phyloP scores from a whole-genome alignment of 2,888 invertebrate species.

The Diaphora mendica region DNA sequence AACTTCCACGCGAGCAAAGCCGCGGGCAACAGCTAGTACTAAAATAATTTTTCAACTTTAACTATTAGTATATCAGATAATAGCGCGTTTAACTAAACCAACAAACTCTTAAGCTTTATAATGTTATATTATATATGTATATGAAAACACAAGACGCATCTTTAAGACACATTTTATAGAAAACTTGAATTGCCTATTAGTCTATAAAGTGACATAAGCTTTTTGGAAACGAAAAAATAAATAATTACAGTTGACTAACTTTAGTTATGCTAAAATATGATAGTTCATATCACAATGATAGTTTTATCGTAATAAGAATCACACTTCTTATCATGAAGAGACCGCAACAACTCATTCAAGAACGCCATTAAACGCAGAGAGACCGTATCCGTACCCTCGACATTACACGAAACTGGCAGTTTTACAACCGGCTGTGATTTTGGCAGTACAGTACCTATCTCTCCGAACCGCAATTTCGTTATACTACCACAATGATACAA shows the following conservation, averaged over 20 bases:
- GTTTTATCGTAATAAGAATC: background rate
- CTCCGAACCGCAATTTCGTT: constrained; percentile 2
- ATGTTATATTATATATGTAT: too few species aligned
- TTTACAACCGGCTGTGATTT: constrained; percentile 13
- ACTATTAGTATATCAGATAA: too few species aligned
- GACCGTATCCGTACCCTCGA: constrained; percentile 3
- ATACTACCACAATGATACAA: background rate
- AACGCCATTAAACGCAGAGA: constrained; percentile 7
- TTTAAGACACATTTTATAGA: too few species aligned
- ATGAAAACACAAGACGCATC: too few species aligned
- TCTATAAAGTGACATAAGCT: background rate
- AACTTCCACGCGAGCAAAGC: too few species aligned
- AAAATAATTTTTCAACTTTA: too few species aligned
- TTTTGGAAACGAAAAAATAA: background rate
- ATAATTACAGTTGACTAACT: background rate
- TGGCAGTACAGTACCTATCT: constrained; percentile 7
- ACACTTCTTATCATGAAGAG: constrained; percentile 6
- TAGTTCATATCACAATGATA: background rate
- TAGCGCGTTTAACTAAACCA: too few species aligned
- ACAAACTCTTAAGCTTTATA: too few species aligned
- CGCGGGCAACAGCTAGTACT: too few species aligned
- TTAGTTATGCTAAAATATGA: background rate
- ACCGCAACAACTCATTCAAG: constrained; percentile 4
- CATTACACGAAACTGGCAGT: constrained; percentile 6
- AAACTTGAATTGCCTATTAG: too few species aligned